Base-by-base conservation (phyloP, 2,888 invertebrate species). In the Pardosa pseudoannulata region DNA sequence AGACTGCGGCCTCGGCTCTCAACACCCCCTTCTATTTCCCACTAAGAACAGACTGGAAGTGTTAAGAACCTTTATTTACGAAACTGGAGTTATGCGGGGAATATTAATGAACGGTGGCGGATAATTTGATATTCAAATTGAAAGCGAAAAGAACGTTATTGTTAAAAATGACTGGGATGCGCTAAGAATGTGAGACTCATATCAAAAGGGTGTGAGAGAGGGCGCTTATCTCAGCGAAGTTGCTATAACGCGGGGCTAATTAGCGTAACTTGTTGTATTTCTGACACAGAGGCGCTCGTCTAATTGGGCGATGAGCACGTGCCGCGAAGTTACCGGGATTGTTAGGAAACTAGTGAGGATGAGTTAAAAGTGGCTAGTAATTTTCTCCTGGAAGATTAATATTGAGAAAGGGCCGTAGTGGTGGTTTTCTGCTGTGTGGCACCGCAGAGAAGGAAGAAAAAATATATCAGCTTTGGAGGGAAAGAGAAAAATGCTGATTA, bases 71-170 rank as follows among this genome's bases (percentile, higher is more conserved):
- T 56, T 23, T 23, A 23, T 56, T 56, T 56, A 56, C 19, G 5
- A 46, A 46, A 6, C 46, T 13, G 19, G 2, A 23, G 3, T 23
- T 23, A 11, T 56, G 56, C 56, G 23, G 23, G 23, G 56, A 56
- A 56, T 56, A 56, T 56, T 56, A 56, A 56, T 56, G 56, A 23
- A 56, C 23, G 1, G 19, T 2, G 3, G 56, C 19, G 11, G 23
- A 56, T 56, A 23, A 56, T 56, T 56, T 56, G 19, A 56, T 56
- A 56, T 56, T 56, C 56, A 56, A 56, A 56, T 56, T 56, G 56
- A 56, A 56, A 23, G 56, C 1, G 56, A 56, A n/a, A 56, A 56
- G 23, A 56, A 56, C 56, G 56, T 23, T 56, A 56, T 19, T 23
- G 56, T 23, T 56, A 56, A 56, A 56, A 56, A 56, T 56, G 56